Evolutionary conservation across 2,797 vertebrate species (phyloP), one percentile per base, ranked within the genome.

Genomic region (Neosalanx taihuensis): DNA sequence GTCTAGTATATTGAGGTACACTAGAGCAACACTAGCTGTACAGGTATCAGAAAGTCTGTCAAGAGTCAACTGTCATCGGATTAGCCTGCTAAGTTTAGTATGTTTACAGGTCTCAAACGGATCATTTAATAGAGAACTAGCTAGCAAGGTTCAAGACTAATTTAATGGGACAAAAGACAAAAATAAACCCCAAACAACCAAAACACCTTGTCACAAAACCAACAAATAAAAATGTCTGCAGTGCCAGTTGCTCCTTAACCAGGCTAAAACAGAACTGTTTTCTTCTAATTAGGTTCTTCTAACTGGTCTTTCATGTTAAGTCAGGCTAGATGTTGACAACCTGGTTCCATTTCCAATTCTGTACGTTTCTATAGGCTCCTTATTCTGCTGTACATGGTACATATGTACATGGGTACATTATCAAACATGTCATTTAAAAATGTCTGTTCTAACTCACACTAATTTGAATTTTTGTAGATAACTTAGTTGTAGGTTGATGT

Each of bases 171-270:
- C 64, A 65, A 35, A 65, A 35, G 46, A 20, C 18, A 15, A 46
- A 1, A 18, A 51, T 66, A 12, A 51, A 26, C n/a, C 15, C 13
- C 46, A 18, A 67, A 37, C 62, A 13, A 17, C 33, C 31, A 64
- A 64, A 35, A 20, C 5, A 37, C 31, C 9, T 31, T 15, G n/a
- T 35, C 18, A 33, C 61, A 72, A 68, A 57, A 17, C 68, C 72
- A 74, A 69, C 67, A 63, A 35, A 46, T 51, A 60, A 30, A 29
- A 49, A 67, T 70, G 46, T 68, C 26, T 67, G 64, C 65, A 46
- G 66, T 53, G 72, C 64, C 63, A 51, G 41, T 37, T 64, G 63
- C 33, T 5, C 17, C 41, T 13, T 12, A 46, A 46, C 18, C 9
- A 56, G 51, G 3, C 51, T 56, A 56, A 17, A 53, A 56, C 51